These are phyloP conservation scores for Rhizoglyphus robini DNA, from an alignment of 1,140 invertebrate genomes.

Conservation along the genomic window DNA sequence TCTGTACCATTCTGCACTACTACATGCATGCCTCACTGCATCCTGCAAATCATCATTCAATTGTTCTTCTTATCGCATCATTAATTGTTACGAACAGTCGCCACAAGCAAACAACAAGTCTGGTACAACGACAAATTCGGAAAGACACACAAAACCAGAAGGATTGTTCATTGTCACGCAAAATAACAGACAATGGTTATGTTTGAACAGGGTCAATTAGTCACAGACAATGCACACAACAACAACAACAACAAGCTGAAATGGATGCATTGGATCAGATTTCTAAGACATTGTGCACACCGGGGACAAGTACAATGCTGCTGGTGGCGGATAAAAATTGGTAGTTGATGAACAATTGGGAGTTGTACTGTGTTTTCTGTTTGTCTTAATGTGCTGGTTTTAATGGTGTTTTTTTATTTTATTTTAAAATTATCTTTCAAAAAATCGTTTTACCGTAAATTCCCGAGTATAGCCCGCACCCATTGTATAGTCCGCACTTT, in stretches of 20 bases:
- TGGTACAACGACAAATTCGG: not conserved
- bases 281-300: not conserved
- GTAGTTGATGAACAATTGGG: no score
- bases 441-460: no score
- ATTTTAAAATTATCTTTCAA: no score
- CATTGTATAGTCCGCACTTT: no score
- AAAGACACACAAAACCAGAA: not conserved
- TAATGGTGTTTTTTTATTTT: no score
- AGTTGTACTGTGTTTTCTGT: no score
- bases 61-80: not conserved
- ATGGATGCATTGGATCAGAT: not conserved
- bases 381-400: no score
- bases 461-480: no score
- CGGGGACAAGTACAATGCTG: constrained; percentile 1
- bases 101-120: no score
- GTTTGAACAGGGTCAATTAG: not conserved
- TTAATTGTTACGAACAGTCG: no score
- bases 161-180: not conserved
- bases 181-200: no score
- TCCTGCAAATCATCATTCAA: not conserved
- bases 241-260: not conserved
- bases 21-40: not conserved
- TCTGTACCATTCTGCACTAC: not conserved
- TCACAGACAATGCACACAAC: not conserved
- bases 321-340: not conserved